These are phyloP conservation scores for Sipha flava DNA, from an alignment of 1,140 invertebrate species.

Conservation along the genomic window DNA sequence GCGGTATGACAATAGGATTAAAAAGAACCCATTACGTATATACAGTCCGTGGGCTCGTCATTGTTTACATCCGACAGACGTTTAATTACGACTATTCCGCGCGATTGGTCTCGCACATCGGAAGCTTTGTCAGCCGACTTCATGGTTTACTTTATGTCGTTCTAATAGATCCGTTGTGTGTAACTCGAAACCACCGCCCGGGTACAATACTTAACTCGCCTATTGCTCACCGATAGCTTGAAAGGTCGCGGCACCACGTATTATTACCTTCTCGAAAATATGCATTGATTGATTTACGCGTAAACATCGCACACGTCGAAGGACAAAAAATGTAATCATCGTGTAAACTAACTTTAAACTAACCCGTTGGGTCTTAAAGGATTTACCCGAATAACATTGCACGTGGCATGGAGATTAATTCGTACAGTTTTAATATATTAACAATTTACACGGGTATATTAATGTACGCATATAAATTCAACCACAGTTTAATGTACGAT, in stretches of 20 bases:
- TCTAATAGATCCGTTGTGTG: not conserved
- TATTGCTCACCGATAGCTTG: too few species aligned
- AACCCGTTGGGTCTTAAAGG: not conserved
- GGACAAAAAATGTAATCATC: not conserved
- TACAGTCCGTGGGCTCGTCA: not conserved
- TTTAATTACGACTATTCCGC: constrained; percentile 21
- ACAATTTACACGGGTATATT: not conserved
- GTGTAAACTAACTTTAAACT: not conserved
- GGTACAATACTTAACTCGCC: too few species aligned
- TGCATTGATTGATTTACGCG: not conserved
- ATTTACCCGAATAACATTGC: not conserved
- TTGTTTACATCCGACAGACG: constrained; percentile 2
- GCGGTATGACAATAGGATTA: constrained; percentile 2
- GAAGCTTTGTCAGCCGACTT: not conserved
- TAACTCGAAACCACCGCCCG: too few species aligned
- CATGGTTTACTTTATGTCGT: not conserved
- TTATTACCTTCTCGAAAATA: not conserved
- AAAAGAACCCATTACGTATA: not conserved
- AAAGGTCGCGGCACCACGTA: too few species aligned
- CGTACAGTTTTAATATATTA: not conserved
- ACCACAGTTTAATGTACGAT: not conserved
- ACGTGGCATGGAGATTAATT: not conserved
- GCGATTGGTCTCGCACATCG: constrained; percentile 1
- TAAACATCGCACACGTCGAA: not conserved
- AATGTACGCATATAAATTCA: not conserved